Evolutionary conservation across 2,888 invertebrate species (phyloP).

Genomic region (Clanis bilineata): DNA sequence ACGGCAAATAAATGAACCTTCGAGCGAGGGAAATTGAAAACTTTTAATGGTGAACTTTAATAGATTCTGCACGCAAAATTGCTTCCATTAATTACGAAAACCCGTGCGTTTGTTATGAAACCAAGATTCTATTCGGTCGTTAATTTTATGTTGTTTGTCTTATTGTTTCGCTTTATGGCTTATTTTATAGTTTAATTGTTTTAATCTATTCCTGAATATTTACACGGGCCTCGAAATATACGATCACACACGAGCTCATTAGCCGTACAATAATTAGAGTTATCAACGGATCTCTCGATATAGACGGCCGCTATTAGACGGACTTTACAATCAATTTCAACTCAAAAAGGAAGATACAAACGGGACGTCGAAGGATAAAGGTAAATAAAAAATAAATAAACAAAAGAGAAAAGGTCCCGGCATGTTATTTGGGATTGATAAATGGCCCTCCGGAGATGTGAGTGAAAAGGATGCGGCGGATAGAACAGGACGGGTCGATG

Average conservation of each 20-base stretch:
- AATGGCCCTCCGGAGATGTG: slow-evolving; percentile 77
- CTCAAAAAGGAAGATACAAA: slow-evolving; percentile 66
- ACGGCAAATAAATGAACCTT: slow-evolving; percentile 54
- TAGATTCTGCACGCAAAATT: slow-evolving; percentile 65
- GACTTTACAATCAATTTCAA: slow-evolving; percentile 79
- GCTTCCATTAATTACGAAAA: slow-evolving; percentile 59
- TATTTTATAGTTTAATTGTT: slow-evolving; percentile 42
- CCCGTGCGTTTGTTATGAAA: slow-evolving; percentile 51
- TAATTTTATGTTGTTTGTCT: slow-evolving; percentile 46
- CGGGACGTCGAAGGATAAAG: slow-evolving; percentile 70
- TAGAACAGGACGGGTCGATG: slow-evolving; percentile 57
- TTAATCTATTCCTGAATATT: slow-evolving; percentile 33
- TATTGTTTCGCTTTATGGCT: slow-evolving; percentile 32
- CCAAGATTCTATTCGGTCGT: slow-evolving; percentile 46
- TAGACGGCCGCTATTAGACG: slow-evolving; percentile 70
- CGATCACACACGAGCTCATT: slow-evolving; percentile 57
- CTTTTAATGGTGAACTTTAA: slow-evolving; percentile 63
- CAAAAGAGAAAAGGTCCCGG: slow-evolving; percentile 74
- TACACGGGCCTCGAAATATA: slow-evolving; percentile 35
- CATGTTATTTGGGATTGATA: slow-evolving; percentile 82
- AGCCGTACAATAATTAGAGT: slow-evolving; percentile 60
- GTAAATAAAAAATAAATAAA: slow-evolving; percentile 80
- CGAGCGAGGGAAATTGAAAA: slow-evolving; percentile 60
- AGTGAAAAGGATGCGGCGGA: slow-evolving; percentile 63
- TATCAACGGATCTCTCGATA: slow-evolving; percentile 71